Evolutionary conservation across 2,113 vertebrate species (phyloP), one percentile per base, ranked within the genome.

Genomic region (Dicerorhinus sumatrensis): DNA sequence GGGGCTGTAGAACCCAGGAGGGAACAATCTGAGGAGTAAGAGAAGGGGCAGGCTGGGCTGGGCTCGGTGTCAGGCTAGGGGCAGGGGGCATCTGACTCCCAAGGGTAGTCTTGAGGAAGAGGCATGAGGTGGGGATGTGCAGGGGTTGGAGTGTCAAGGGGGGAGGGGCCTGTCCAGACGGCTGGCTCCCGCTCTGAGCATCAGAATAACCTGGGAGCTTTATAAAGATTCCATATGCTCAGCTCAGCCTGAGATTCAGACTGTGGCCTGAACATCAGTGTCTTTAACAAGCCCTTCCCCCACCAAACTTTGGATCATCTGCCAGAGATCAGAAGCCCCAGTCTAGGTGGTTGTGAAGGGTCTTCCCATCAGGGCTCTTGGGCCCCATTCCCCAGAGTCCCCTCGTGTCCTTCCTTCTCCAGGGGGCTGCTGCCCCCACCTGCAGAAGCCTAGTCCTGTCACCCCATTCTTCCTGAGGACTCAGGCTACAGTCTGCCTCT

Each of bases 1-100:
- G n/a, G 60, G 27, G 58, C 69, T n/a, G 6, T 48, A 54, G 93
- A 93, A 54, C 77, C 63, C 87, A 63, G 31, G 72, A 60, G 25
- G 20, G n/a, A 46, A 21, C 21, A 8, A 17, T 75, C 56, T 56
- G 31, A 60, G 79, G 83, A 80, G 23, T 0, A 4, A 29, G 31
- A 60, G 58, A 63, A 42, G 56, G 14, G 21, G 39, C 18, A 7
- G 10, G 7, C 75, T 91, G 48, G 67, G 42, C 10, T 14, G 9
- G 36, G 25, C 14, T 72, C 46, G 27, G 42, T 39, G 67, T 58
- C 72, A 23, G 9, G n/a, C 73, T 29, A 46, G 27, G 46, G 46
- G 92, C n/a, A 29, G 16, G 33, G 4, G 27, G 8, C 1, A 0
- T 54, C 13, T 3, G 72, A 56, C 36, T 69, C 46, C 10, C 18